Evolutionary conservation across 2,113 vertebrate species (phyloP), one percentile per base, ranked within the genome.

Genomic region (Nothoprocta perdicaria): DNA sequence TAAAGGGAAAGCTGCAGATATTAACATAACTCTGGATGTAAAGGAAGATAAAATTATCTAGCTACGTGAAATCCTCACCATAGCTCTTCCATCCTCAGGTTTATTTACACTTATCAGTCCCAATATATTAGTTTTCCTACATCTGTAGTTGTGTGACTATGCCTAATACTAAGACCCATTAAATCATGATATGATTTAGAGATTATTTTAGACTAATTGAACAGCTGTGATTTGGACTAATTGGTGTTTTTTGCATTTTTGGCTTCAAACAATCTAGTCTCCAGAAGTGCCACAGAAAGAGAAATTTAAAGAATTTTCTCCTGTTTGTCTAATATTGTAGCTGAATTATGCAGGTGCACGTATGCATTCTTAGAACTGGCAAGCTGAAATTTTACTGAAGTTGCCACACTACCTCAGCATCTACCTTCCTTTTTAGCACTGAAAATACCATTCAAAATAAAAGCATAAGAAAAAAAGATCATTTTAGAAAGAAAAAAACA

Each of bases 311-410:
- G 76, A 26, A 6, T 60, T 95, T 68, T 88, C 68, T 89, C 81
- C 35, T 53, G 26, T 55, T 68, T 52, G 52, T 74, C 79, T 92
- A 92, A 93, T 85, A 52, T 52, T 61, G 29, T 61, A 75, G 80
- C 40, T 76, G 58, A 90, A 35, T 86, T 92, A 77, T 88, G 85
- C 88, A 94, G 93, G 88, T 92, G 86, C 84, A 90, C 65, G 90
- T 77, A 84, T 50, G 31, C 43, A 84, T n/a, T 57, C 73, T 61
- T 62, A 86, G 66, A 86, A 88, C 26, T 48, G 33, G 24, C 27
- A 74, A 31, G 55, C 38, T 89, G 62, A 74, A 76, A 50, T 15
- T 50, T 57, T 23, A 62, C 71, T 67, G 45, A 89, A 92, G 2
- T 46, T 87, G 46, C 40, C 60, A 38, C 60, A 67, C 23, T 71